Evolutionary conservation across 1,140 invertebrate genomes (phyloP), one percentile per base, ranked within the genome.

Genomic region (Vanessa atalanta): DNA sequence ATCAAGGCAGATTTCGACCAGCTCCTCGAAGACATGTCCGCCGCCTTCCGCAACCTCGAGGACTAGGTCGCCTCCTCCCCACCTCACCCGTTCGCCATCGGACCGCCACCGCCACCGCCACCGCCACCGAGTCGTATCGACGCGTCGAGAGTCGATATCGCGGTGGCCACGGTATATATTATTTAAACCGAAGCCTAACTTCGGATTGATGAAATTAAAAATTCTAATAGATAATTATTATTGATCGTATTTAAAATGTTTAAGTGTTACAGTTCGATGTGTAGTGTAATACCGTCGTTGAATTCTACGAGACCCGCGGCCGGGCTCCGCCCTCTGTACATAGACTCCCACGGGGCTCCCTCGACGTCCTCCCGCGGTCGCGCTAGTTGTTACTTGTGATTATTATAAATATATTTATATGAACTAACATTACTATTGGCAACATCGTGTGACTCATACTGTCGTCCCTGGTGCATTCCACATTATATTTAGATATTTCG

Each of bases 41-140:
- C 98, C 86, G 97, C 98, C 82, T 99, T 99, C 95, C 97, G 99
- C 91, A 99, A 99, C 94, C 94, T 99, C 89, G 99, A 99, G 95
- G 99, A 99, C 93, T 99, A 99, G n/a, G 14, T 16, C 9, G 60
- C 31, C 43, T 3, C 60, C 7, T 15, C 37, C 0, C 20, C 53
- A 53, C n/a, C 50, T 47, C 31, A 73, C 53, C 53, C n/a, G 16
- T 15, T 20, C 20, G 50, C 13, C 16, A 51, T 23, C 65, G 2
- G n/a, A 48, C 12, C 14, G 37, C 23, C 50, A 53, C 26, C 3
- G 23, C 7, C 47, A 65, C 43, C 14, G 37, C 23, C 50, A 53
- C 15, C 3, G 23, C 20, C 47, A 51, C 43, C 26, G n/a, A 65
- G 16, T 20, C 60, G 61, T 68, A 72, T 69, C 69, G 65, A 71